Conservation (phyloP, 2,113 vertebrate genomes). For the Onychorhynchus coronatus region DNA sequence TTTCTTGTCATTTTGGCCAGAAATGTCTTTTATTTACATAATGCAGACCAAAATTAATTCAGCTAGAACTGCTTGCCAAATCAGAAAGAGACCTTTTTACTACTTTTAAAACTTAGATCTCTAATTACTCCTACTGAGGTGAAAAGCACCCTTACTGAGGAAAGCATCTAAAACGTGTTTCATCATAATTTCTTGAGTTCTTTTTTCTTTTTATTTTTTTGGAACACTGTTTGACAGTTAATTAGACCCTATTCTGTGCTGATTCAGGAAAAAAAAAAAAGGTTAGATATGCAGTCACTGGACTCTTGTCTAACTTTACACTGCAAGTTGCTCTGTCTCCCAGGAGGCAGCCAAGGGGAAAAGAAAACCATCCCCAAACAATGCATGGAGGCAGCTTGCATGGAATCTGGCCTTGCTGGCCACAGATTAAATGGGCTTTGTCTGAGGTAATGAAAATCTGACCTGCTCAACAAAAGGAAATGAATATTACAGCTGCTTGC, state of each 20-base stretch:
- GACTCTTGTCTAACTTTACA: neutral
- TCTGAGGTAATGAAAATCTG: constrained; percentile 28
- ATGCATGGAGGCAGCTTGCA: neutral
- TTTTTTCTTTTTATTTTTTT: neutral
- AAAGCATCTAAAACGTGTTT: neutral
- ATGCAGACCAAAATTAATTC: neutral
- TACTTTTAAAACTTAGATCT: neutral
- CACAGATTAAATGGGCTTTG: constrained; percentile 2
- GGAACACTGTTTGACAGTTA: neutral
- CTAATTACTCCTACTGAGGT: neutral
- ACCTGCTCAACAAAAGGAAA: constrained; percentile 33
- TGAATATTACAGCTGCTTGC: constrained; percentile 3
- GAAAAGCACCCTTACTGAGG: neutral
- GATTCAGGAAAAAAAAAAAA: neutral
- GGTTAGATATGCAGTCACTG: neutral
- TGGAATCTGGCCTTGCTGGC: neutral
- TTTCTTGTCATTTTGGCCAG: neutral
- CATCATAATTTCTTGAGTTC: neutral
- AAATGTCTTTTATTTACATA: neutral
- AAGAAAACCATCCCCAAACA: neutral
- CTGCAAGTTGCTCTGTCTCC: neutral
- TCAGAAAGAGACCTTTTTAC: neutral
- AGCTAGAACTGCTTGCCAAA: neutral
- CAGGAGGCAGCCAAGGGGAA: neutral
- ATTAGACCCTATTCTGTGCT: neutral